Evolutionary conservation across 2,888 invertebrate genomes (phyloP), one percentile per base, ranked within the genome.

Genomic region (Microplitis deprimator): DNA sequence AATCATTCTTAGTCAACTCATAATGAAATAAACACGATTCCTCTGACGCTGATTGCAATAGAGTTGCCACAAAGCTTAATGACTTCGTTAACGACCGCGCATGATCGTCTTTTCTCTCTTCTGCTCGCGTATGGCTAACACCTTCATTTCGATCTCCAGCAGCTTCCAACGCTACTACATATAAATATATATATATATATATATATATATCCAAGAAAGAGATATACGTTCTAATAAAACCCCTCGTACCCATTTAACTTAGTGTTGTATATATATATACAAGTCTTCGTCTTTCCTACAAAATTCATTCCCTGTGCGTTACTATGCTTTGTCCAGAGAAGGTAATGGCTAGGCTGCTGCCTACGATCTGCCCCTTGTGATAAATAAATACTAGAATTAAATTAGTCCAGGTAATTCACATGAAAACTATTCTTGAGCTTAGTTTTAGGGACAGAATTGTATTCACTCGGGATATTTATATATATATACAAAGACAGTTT

Each of bases 11-110:
- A 82, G 71, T 79, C 79, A 62, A 67, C 75, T 69, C 78, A 77
- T 84, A 83, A 84, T 83, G 79, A 79, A 82, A 83, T 83, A 83
- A 83, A 82, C 82, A 81, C 79, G 75, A 78, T 64, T 68, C 73
- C 68, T 75, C 69, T 77, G 81, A 75, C 81, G 80, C 79, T 82
- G 82, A 82, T 82, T 82, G 82, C 82, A 77, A 78, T 79, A 76
- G 78, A 80, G 77, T 81, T 79, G 79, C 80, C 80, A 80, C 79
- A 80, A 81, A 82, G 79, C 82, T 79, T 81, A 80, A 83, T 79
- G 81, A 81, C 78, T 80, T 81, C 80, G 80, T 81, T 83, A 83
- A 82, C 81, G 79, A 80, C 79, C 78, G 80, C 76, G 70, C 41
- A 62, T 65, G 41, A 73, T 73, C 16, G 72, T 65, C 8, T 65